Evolutionary conservation across 2,888 invertebrate genomes (phyloP), one percentile per base, ranked within the genome.

Genomic region (Fabriciana adippe): DNA sequence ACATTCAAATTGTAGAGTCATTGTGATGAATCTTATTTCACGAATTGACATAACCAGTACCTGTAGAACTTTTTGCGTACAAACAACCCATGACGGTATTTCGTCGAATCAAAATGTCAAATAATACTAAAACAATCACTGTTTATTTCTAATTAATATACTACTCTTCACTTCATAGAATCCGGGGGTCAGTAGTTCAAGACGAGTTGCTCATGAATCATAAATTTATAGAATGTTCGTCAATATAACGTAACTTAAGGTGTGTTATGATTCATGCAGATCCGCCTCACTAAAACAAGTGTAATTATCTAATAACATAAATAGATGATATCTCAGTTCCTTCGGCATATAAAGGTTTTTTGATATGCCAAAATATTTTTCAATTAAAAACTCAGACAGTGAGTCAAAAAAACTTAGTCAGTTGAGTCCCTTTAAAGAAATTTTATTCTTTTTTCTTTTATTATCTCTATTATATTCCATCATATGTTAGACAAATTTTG

Each of bases 131-230:
- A 50, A 63, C 55, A 55, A 21, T 60, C 50, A 63, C 16, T 59
- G 48, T 59, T 41, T 61, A 51, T 60, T 72, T 56, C 56, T 69
- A 68, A 69, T 67, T 72, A 68, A 72, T 48, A 64, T 57, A 60
- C 21, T 57, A 61, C 61, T 55, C 57, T 61, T 64, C 26, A 59
- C 55, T 71, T 72, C 72, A 69, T 47, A 68, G 75, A 74, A 73
- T 57, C 63, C 53, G 26, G 60, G 55, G 73, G 84, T 84, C 85
- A 85, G 79, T 76, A 82, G 87, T 84, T 87, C 85, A 85, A 79
- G 81, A 78, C 77, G 75, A 68, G 57, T 61, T 51, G 61, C 53
- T 47, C 68, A 67, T 74, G 70, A 78, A 74, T 72, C 75, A 74
- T 70, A 61, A 64, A 68, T 63, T 56, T 50, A 47, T 60, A 65